A percentile compares a stretch with the other conserved stretches of the same genome.
Evolutionary conservation across 1,140 invertebrate genomes (phyloP).

Genomic region (Psilanteris sp.): DNA sequence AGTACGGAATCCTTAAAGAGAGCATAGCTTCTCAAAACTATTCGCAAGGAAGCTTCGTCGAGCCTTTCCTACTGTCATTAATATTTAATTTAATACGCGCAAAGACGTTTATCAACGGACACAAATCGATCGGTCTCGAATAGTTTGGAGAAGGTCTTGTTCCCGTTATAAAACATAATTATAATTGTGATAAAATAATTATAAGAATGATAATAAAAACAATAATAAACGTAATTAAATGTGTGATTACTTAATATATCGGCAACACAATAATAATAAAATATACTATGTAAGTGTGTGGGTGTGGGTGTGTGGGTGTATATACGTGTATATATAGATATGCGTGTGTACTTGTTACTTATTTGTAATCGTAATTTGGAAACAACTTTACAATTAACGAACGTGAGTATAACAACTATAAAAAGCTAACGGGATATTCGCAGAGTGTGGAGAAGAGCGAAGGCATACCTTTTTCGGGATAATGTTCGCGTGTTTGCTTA

Average conservation of each 20-base stretch:
- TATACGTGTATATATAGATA: slow-evolving; percentile 37
- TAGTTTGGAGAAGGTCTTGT: slow-evolving; percentile 64
- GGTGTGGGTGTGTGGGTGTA: slow-evolving; percentile 44
- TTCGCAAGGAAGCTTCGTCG: slow-evolving; percentile 19
- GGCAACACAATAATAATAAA: slow-evolving; percentile 63
- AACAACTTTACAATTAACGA: slow-evolving; percentile 72
- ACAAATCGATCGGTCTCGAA: slow-evolving; percentile 15
- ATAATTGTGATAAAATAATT: slow-evolving; percentile 69
- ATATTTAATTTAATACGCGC: too few species aligned
- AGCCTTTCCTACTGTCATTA: too few species aligned
- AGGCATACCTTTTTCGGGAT: slow-evolving; percentile 43
- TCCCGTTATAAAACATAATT: slow-evolving; percentile 66
- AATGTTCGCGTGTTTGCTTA: slow-evolving; percentile 15
- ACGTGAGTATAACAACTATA: slow-evolving; percentile 67
- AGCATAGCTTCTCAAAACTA: slow-evolving; percentile 45
- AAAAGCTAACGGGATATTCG: slow-evolving; percentile 57
- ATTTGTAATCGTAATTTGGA: slow-evolving; percentile 62
- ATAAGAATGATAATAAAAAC: slow-evolving; percentile 68
- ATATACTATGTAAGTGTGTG: slow-evolving; percentile 50
- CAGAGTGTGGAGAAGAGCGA: slow-evolving; percentile 57
- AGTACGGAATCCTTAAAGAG: slow-evolving; percentile 70
- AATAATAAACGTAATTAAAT: slow-evolving; percentile 67
- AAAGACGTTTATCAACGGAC: too few species aligned
- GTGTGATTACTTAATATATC: slow-evolving; percentile 66
- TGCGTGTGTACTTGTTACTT: slow-evolving; percentile 33